Percentiles rank a stretch among this genome's conserved stretches.
These are phyloP conservation scores for Ridgeia piscesae DNA, from an alignment of 1,140 invertebrate genomes.

Conservation along the genomic window DNA sequence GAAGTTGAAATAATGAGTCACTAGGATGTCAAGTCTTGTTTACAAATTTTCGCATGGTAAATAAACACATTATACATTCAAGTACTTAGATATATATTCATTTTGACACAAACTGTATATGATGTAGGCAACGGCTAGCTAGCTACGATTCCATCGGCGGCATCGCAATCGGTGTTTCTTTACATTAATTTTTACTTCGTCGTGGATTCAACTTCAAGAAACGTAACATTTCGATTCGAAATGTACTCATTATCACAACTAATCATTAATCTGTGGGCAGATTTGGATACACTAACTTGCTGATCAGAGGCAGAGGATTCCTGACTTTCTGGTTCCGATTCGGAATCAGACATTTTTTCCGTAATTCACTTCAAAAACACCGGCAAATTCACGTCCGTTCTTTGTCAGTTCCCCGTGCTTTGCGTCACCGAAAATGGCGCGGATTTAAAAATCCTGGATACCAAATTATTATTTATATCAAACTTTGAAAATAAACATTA, in stretches of 20 bases:
- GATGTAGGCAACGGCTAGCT: neutral
- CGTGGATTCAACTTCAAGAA: neutral
- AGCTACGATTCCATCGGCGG: no score
- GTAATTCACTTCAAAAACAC: neutral
- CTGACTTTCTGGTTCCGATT: neutral
- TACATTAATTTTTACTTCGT: no score
- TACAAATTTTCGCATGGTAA: no score
- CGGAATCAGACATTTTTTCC: neutral
- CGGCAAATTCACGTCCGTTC: neutral
- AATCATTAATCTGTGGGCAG: neutral
- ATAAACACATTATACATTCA: neutral
- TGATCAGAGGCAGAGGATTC: neutral
- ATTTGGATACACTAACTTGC: neutral
- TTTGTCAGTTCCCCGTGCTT: slow-evolving; percentile 3
- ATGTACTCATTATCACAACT: neutral
- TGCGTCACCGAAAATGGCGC: slow-evolving; percentile 3
- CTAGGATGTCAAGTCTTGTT: no score
- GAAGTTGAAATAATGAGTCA: no score
- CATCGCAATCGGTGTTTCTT: no score
- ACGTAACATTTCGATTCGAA: neutral
- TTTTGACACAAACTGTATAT: neutral
- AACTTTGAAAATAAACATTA: neutral
- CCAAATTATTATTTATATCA: neutral
- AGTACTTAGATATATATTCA: no score
- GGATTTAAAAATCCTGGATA: neutral